Evolutionary conservation across 2,888 invertebrate genomes (phyloP), one percentile per base, ranked within the genome.

Genomic region (Cephus pygmeus): DNA sequence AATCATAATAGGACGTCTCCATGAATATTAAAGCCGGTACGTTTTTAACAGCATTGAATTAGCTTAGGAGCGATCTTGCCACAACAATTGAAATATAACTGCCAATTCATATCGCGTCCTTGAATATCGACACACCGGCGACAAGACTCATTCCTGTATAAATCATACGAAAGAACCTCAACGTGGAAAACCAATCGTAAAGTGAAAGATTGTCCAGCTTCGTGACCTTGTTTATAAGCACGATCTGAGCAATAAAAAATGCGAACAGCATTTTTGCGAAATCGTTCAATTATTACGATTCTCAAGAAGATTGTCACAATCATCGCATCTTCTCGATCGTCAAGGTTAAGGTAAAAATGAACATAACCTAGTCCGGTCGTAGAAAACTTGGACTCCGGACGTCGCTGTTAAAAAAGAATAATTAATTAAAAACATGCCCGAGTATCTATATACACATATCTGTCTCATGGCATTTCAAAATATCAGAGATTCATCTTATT

Each of bases 121-220:
- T 78, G 78, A 75, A 69, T 69, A 76, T 69, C 30, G 73, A 78
- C 73, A 76, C 12, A 69, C 34, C 35, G 68, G 68, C 34, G 35
- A 56, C 75, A 31, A 74, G 40, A 69, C 69, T 69, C 33, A 34
- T 69, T 36, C 69, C 30, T 35, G 36, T 68, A 34, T 12, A 77
- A 69, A 23, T 34, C 34, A 9, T 34, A n/a, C 23, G 69, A 23
- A 69, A 75, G 40, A 56, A 23, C 40, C 40, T 30, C 56, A 34
- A 56, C 56, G 75, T 75, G 78, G 69, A 78, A 78, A 78, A 75
- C 68, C 78, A 34, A 71, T 71, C 71, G 71, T 1, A 33, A 71
- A 71, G 71, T 71, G 71, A 71, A 71, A 71, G 71, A 71, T 30
- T 31, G 31, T 12, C 12, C 3, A 31, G 71, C 34, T 71, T 30